These are phyloP conservation scores for Merluccius polli DNA, from an alignment of 2,797 vertebrate species.

Conservation along the genomic window DNA sequence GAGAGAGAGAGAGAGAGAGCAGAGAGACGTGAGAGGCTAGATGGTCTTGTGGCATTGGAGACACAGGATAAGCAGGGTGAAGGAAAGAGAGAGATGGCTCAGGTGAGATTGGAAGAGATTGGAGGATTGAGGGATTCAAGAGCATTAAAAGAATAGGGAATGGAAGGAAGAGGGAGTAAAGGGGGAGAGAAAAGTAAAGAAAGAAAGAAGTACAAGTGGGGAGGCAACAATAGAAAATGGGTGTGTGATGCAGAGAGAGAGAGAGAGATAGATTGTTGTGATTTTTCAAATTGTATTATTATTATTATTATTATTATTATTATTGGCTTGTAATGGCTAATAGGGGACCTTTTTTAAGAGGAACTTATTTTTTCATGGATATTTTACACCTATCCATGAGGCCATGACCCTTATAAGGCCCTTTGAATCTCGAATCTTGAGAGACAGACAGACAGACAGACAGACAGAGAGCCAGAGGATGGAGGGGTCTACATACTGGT, in stretches of 20 bases:
- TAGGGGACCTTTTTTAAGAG: too few relatives aligned
- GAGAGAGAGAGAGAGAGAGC: constrained; percentile 46
- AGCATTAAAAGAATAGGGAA: constrained; percentile 32
- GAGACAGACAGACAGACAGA: not conserved
- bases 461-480: not conserved
- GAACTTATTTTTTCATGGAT: too few relatives aligned
- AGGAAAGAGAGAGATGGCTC: not conserved
- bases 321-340: too few relatives aligned
- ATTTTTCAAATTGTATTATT: too few relatives aligned
- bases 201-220: not conserved
- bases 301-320: too few relatives aligned
- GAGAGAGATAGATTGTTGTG: too few relatives aligned
- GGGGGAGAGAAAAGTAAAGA: not conserved
- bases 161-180: constrained; percentile 5
- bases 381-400: too few relatives aligned
- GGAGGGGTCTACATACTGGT: constrained; percentile 81
- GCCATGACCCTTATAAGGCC: too few relatives aligned
- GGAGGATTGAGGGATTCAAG: not conserved
- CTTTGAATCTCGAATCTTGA: too few relatives aligned
- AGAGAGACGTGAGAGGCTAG: not conserved
- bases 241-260: not conserved
- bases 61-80: too few relatives aligned
- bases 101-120: not conserved
- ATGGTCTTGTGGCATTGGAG: too few relatives aligned
- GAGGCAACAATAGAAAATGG: not conserved